Base-by-base conservation (phyloP, 1,140 invertebrate species). In the Phortica variegata region DNA sequence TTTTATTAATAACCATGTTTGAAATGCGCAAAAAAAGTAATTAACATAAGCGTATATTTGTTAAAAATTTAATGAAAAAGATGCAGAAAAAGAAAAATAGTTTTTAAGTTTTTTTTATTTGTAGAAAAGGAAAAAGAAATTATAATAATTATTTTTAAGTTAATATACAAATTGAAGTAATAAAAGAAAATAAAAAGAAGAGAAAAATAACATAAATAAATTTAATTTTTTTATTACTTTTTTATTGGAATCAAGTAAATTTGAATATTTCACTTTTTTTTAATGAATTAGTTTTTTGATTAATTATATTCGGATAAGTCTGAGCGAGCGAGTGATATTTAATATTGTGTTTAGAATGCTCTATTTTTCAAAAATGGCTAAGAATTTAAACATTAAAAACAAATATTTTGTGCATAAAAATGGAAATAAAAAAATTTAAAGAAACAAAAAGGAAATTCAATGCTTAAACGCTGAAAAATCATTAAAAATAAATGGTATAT, bases 231-330 rank as follows among this genome's bases (percentile, higher is more conserved):
- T n/a, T n/a, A n/a, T n/a, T n/a, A n/a, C n/a, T n/a, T n/a, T n/a
- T n/a, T n/a, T n/a, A n/a, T n/a, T n/a, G n/a, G n/a, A n/a, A n/a
- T n/a, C n/a, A 16, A 47, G 39, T 18, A 15, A 26, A 39, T 16
- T 20, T 18, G 17, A n/a, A n/a, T n/a, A n/a, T n/a, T n/a, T n/a
- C n/a, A n/a, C n/a, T n/a, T n/a, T n/a, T n/a, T n/a, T n/a, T n/a
- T n/a, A n/a, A n/a, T n/a, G n/a, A n/a, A n/a, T n/a, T n/a, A n/a
- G n/a, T n/a, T n/a, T n/a, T n/a, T n/a, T n/a, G n/a, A n/a, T n/a
- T n/a, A n/a, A n/a, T n/a, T 54, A 73, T 68, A 70, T 72, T 73
- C 71, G 63, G 66, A 73, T 73, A 74, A 74, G 71, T 74, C 71
- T 74, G 71, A 74, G 60, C 54, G 71, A 58, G 71, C 62, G 70